Base-by-base conservation (phyloP, 2,888 invertebrate species). In the Cyaniris semiargus region DNA sequence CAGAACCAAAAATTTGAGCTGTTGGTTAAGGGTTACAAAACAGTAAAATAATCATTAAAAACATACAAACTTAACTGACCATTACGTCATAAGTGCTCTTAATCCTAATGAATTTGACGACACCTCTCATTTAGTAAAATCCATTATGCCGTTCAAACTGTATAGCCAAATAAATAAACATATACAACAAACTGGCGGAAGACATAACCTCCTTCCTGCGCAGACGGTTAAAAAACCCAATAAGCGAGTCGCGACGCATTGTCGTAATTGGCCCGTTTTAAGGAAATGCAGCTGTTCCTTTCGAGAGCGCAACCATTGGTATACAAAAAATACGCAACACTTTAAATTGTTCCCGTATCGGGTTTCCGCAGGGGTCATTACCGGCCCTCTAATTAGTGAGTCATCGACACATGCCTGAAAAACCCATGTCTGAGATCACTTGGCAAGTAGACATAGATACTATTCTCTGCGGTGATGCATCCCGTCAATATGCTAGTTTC, bases 401-500 rank as follows among this genome's bases (percentile, higher is more conserved):
- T 77, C 72, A 77, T 21, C 58, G 23, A 71, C 76, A 76, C 70
- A 71, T 77, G 76, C 23, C 79, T 78, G 79, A 78, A 53, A 53
- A 53, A 71, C 70, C 70, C 70, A 58, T 44, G 76, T 56, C 79
- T 78, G 79, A 79, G 72, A 38, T 72, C 76, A 76, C 76, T 84
- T 83, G 84, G 83, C 83, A 83, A 23, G 23, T 23, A 10, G 78
- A 80, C 77, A 70, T 76, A 74, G 76, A 78, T 76, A 81, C 81
- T 83, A 82, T 83, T 83, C 80, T 80, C 31, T 71, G 80, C 81
- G 78, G 78, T 83, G 83, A 83, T 83, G 79, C 81, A 80, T 80
- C 78, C 60, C 75, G 70, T 72, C 78, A 75, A 76, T 76, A 79
- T 77, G 38, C 70, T 76, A 18, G 53, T 53, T 53, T 53, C 18